These are phyloP conservation scores for Drosophila subsilvestris DNA, from an alignment of 2,888 invertebrate species.

Conservation along the genomic window DNA sequence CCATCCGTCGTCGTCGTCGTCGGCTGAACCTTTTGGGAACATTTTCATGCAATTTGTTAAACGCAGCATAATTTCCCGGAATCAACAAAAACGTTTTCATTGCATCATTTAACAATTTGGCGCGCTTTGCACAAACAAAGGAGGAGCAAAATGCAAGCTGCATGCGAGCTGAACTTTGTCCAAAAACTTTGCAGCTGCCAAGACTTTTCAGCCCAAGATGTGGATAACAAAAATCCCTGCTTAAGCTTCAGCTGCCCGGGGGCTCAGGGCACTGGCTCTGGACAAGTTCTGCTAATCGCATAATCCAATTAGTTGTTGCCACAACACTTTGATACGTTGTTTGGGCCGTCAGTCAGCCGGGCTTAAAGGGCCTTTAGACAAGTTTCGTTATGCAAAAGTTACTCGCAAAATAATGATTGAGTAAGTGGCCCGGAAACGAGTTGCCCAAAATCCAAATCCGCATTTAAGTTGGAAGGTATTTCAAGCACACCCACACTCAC, in stretches of 20 bases:
- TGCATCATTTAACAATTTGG: slow-evolving; percentile 71
- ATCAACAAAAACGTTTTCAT: slow-evolving; percentile 57
- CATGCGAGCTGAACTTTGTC: slow-evolving; percentile 16
- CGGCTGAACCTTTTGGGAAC: slow-evolving; percentile 21
- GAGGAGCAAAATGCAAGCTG: slow-evolving; percentile 20
- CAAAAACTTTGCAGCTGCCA: background rate
- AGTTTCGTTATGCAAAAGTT: slow-evolving; percentile 22
- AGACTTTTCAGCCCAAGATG: slow-evolving; percentile 2
- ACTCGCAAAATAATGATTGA: slow-evolving; percentile 17
- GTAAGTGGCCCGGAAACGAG: slow-evolving; percentile 24
- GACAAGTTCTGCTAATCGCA: slow-evolving; percentile 53
- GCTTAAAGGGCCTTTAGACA: background rate
- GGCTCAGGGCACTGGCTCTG: background rate
- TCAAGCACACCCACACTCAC: slow-evolving; percentile 31
- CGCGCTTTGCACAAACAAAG: slow-evolving; percentile 24
- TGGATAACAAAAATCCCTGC: background rate
- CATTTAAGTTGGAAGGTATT: slow-evolving; percentile 49
- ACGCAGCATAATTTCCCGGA: slow-evolving; percentile 49
- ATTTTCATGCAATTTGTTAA: slow-evolving; percentile 62
- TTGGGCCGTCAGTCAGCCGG: background rate
- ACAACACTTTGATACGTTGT: slow-evolving; percentile 11
- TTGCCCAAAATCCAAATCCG: slow-evolving; percentile 19
- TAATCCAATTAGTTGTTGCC: slow-evolving; percentile 61
- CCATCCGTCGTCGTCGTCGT: slow-evolving; percentile 21
- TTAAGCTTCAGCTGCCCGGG: no score